Base-by-base conservation (phyloP, 2,113 vertebrate species). In the Megalops atlanticus region DNA sequence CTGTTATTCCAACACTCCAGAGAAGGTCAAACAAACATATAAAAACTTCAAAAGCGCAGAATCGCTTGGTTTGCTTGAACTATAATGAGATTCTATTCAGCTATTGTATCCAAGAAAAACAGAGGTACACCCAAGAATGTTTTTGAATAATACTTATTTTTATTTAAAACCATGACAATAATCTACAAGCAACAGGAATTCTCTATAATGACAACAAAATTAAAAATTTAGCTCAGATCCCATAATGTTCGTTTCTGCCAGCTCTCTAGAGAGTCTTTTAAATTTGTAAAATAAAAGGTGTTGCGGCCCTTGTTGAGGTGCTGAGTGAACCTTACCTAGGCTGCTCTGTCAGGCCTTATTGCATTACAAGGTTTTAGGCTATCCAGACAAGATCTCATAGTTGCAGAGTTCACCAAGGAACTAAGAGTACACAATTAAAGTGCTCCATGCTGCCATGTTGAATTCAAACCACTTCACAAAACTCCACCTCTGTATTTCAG, bases 21-120 rank as follows among this genome's bases (percentile, higher is more conserved):
- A 33, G 81, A 90, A 85, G 88, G 84, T 87, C 83, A 86, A 78
- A 81, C 35, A 36, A 75, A 82, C 39, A 45, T 41, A 85, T 45
- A 86, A 80, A 27, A 10, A 31, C 31, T 47, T 71, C 31, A 52
- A n/a, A 14, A 43, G 40, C 45, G 45, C 10, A 27, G 18, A 38
- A 27, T 43, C 6, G 11, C 24, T 43, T 36, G 18, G n/a, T 71
- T 45, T 79, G 31, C 68, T 16, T 64, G 58, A 31, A 64, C 58
- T 31, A 64, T 2, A 11, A 11, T 24, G 24, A 64, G 58, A n/a
- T 31, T 64, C 58, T 27, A 11, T 64, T 45, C 64, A 70, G 31
- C 40, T 40, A 71, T 16, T 12, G 33, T 11, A 77, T 38, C 31
- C 76, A 77, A 77, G 18, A 77, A 77, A 10, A 71, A 54, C 75